These are phyloP conservation scores for Teleiodes luculella DNA, from an alignment of 2,888 invertebrate species.

Conservation along the genomic window DNA sequence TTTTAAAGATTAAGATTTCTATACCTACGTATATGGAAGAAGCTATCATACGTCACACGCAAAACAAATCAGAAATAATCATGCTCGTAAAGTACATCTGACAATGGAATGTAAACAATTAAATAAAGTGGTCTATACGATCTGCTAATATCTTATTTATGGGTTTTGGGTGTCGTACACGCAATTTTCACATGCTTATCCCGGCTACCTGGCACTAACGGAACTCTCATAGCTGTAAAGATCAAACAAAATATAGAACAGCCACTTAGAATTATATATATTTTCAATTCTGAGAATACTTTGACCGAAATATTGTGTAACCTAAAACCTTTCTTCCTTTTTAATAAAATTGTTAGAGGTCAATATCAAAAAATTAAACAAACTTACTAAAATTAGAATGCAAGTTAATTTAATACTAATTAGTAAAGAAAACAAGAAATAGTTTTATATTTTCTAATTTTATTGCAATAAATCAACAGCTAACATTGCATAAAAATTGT, in stretches of 20 bases:
- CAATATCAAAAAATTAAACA: too few relatives aligned
- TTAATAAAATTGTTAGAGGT: too few relatives aligned
- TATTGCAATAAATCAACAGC: neutral
- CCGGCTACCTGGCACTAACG: slow-evolving; percentile 51
- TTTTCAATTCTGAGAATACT: neutral
- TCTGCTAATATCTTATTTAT: slow-evolving; percentile 77
- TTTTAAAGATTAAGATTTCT: too few relatives aligned
- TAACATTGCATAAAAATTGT: neutral
- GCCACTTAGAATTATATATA: neutral
- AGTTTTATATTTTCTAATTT: neutral
- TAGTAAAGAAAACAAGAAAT: neutral
- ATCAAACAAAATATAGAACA: slow-evolving; percentile 8
- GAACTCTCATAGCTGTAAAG: slow-evolving; percentile 39
- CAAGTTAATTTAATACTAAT: too few relatives aligned
- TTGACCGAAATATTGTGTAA: neutral
- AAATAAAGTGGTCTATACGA: slow-evolving; percentile 58
- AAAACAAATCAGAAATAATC: slow-evolving; percentile 28
- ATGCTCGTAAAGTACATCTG: slow-evolving; percentile 45
- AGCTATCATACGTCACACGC: neutral
- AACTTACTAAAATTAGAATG: too few relatives aligned
- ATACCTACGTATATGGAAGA: too few relatives aligned
- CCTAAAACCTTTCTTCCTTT: too few relatives aligned
- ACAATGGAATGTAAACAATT: slow-evolving; percentile 58
- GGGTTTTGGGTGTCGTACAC: slow-evolving; percentile 57
- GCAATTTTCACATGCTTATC: slow-evolving; percentile 73